Percentiles rank a stretch among this genome's conserved stretches.
Conservation (phyloP, 2,888 invertebrate species). For the Junonia oenone region DNA sequence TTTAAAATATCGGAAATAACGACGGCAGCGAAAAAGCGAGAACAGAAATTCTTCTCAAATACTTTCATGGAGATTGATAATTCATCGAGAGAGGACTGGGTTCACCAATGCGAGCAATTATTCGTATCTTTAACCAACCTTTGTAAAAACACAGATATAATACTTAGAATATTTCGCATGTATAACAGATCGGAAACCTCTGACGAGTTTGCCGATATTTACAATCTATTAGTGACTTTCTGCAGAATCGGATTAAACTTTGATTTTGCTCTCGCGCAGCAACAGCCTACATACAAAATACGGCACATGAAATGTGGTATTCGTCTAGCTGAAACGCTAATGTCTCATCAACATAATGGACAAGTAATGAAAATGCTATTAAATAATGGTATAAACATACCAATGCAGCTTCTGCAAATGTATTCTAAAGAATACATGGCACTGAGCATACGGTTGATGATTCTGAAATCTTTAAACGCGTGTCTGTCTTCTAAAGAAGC, state of each 20-base stretch:
- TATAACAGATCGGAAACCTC: constrained; percentile 34
- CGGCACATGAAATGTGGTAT: constrained; percentile 96
- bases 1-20: constrained; percentile 70
- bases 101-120: constrained; percentile 84
- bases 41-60: constrained; percentile 71
- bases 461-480: constrained; percentile 90
- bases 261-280: constrained; percentile 89
- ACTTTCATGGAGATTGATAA: constrained; percentile 78
- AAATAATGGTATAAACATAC: constrained; percentile 81
- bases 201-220: constrained; percentile 60
- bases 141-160: constrained; percentile 63
- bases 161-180: constrained; percentile 57
- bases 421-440: constrained; percentile 94
- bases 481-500: constrained; percentile 84
- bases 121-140: constrained; percentile 68
- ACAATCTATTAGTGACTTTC: constrained; percentile 56
- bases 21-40: constrained; percentile 71
- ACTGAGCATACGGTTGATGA: constrained; percentile 92
- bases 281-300: constrained; percentile 93
- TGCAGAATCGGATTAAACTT: constrained; percentile 88
- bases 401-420: constrained; percentile 85
- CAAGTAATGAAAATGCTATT: constrained; percentile 81
- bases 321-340: constrained; percentile 87
- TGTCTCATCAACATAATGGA: constrained; percentile 78
- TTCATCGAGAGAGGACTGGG: constrained; percentile 86